Base-by-base conservation (phyloP, 2,113 vertebrate genomes). In the Melanocharis versteri region DNA sequence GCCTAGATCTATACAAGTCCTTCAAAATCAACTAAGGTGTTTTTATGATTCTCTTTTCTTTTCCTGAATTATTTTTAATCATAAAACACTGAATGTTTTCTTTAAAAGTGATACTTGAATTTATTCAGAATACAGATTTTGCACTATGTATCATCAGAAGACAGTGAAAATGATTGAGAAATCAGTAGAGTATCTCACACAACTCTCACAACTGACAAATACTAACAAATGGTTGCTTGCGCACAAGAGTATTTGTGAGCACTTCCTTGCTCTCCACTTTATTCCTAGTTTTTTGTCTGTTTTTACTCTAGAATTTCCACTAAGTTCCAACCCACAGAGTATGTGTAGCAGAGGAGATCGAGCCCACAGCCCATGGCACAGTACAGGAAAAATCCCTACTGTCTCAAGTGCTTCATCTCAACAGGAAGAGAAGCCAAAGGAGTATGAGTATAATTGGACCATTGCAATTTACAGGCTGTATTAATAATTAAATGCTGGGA, bases 401-500 rank as follows among this genome's bases (percentile, higher is more conserved):
- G 72, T n/a, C 47, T 84, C 64, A 53, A 81, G 53, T 42, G 31
- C 65, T 77, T 50, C 13, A 85, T 83, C 66, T 71, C 75, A 81
- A 82, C 40, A 42, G 48, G 56, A 81, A 33, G 23, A 83, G 40
- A 90, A 87, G 62, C 18, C 76, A 84, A 82, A 85, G 42, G 5
- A 87, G 18, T 5, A 87, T 20, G 51, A 93, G 58, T 79, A 85
- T 81, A 78, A 93, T 95, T 2, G 15, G 89, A 83, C 39, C 48
- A 78, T 20, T 79, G 70, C 39, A 81, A 89, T 95, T 87, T 93
- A 90, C 84, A 87, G 75, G 50, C 61, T 48, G 21, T 35, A 93
- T 89, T 81, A 89, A 88, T 94, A 87, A 94, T 92, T 93, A 90
- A 95, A 83, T 85, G 78, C 78, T 60, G 39, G 35, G 47, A 61